phyloP scores from a whole-genome alignment of 2,888 invertebrate genomes.

The Phoenoteleia sp. region DNA sequence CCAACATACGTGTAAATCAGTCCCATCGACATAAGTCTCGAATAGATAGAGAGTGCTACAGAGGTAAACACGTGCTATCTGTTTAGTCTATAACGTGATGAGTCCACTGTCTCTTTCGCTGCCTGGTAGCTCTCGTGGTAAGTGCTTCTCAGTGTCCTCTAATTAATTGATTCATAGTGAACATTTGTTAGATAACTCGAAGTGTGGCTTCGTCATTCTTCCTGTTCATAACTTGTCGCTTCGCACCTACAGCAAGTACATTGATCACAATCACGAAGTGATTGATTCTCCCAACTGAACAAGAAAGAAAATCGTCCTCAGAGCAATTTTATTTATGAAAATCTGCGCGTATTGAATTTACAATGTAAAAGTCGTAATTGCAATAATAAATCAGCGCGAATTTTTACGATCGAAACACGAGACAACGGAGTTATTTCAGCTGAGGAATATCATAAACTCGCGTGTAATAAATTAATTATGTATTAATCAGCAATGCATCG shows the following conservation, averaged over 20 bases:
- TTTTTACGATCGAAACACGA: constrained; percentile 15
- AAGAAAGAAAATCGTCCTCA: no score
- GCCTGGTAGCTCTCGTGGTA: constrained; percentile 1
- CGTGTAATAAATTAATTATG: constrained; percentile 57
- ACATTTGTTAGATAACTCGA: constrained; percentile 13
- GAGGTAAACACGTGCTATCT: constrained; percentile 50
- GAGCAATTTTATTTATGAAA: background rate
- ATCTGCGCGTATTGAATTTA: constrained; percentile 10
- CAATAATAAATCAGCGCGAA: constrained; percentile 24
- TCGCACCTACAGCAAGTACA: background rate
- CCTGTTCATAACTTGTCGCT: background rate
- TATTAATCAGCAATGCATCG: constrained; percentile 55
- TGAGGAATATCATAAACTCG: constrained; percentile 6
- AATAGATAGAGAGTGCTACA: constrained; percentile 32
- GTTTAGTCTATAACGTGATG: constrained; percentile 44
- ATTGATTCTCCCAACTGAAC: no score
- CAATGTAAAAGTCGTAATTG: background rate
- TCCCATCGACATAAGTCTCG: constrained; percentile 49
- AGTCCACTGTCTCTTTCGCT: background rate
- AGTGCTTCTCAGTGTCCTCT: constrained; percentile 25
- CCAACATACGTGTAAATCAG: constrained; percentile 37
- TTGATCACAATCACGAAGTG: constrained; percentile 11
- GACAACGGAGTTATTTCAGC: constrained; percentile 35
- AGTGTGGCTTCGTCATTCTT: constrained; percentile 1
- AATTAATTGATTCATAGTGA: constrained; percentile 49